phyloP scores from a whole-genome alignment of 2,888 invertebrate genomes.

The Cephus spinipes region DNA sequence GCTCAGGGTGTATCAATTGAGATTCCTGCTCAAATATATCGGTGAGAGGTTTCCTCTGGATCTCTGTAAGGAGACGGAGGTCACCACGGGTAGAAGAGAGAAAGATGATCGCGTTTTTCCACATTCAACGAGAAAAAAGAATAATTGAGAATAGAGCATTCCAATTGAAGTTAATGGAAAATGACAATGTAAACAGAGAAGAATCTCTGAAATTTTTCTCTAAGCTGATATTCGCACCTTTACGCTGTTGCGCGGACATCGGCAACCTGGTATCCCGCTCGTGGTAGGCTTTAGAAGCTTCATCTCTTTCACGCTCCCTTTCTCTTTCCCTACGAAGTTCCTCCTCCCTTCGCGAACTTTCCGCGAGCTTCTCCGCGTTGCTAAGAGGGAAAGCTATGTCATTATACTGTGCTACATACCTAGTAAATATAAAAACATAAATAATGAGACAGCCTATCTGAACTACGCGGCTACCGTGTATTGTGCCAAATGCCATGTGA shows the following conservation, averaged over 20 bases:
- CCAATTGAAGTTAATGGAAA: background rate
- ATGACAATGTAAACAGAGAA: too few species aligned
- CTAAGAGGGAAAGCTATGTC: conserved; percentile 65
- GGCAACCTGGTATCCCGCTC: conserved; percentile 58
- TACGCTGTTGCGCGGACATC: conserved; percentile 57
- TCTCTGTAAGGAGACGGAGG: conserved; percentile 43
- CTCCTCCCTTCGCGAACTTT: conserved; percentile 59
- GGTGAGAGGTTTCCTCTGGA: conserved; percentile 58
- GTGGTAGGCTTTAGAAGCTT: conserved; percentile 59
- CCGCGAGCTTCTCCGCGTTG: conserved; percentile 62
- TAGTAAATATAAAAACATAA: conserved; percentile 51
- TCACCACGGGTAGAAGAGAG: background rate
- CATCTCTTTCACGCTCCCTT: conserved; percentile 58
- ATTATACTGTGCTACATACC: conserved; percentile 64
- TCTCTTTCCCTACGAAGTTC: conserved; percentile 54
- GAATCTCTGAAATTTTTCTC: too few species aligned
- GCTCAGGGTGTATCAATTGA: conserved; percentile 58
- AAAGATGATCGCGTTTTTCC: too few species aligned
- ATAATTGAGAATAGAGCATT: conserved; percentile 13
- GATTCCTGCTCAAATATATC: conserved; percentile 64
- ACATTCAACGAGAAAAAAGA: too few species aligned
- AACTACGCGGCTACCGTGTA: background rate
- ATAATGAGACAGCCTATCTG: conserved; percentile 7
- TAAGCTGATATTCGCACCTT: conserved; percentile 45
- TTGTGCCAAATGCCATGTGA: too few species aligned